These are phyloP conservation scores for Phortica variegata DNA, from an alignment of 1,140 invertebrate genomes.

Conservation along the genomic window DNA sequence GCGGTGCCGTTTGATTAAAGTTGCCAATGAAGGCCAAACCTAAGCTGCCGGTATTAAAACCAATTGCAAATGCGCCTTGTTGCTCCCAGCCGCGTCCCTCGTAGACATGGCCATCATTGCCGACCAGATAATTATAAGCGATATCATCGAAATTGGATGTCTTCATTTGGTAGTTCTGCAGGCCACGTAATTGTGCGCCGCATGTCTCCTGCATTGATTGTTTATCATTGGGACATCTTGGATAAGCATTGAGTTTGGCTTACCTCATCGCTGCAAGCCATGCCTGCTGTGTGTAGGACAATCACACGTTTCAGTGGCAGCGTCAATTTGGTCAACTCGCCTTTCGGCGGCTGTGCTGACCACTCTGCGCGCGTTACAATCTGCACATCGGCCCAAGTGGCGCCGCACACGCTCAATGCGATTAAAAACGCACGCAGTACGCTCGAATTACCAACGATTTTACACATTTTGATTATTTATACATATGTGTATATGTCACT, in stretches of 20 bases:
- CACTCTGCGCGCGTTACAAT: conserved; percentile 58
- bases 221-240: too few relatives aligned
- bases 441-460: not conserved
- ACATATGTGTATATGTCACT: too few relatives aligned
- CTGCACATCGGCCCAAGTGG: conserved; percentile 18
- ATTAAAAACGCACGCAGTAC: not conserved
- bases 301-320: conserved; percentile 59
- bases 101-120: conserved; percentile 66
- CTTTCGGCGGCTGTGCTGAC: conserved; percentile 61
- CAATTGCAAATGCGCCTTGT: conserved; percentile 61
- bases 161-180: conserved; percentile 62
- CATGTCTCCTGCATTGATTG: too few relatives aligned
- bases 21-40: conserved; percentile 63
- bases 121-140: conserved; percentile 67
- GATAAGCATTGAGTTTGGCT: too few relatives aligned
- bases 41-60: conserved; percentile 64
- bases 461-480: conserved; percentile 24
- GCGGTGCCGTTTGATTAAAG: conserved; percentile 57
- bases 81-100: conserved; percentile 64
- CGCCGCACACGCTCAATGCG: not conserved
- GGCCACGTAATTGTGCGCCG: conserved; percentile 55
- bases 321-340: conserved; percentile 47
- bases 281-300: conserved; percentile 61
- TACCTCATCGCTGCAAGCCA: conserved; percentile 57
- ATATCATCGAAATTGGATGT: conserved; percentile 60